Base-by-base conservation (phyloP, 1,140 invertebrate genomes). In the Bombus polaris region DNA sequence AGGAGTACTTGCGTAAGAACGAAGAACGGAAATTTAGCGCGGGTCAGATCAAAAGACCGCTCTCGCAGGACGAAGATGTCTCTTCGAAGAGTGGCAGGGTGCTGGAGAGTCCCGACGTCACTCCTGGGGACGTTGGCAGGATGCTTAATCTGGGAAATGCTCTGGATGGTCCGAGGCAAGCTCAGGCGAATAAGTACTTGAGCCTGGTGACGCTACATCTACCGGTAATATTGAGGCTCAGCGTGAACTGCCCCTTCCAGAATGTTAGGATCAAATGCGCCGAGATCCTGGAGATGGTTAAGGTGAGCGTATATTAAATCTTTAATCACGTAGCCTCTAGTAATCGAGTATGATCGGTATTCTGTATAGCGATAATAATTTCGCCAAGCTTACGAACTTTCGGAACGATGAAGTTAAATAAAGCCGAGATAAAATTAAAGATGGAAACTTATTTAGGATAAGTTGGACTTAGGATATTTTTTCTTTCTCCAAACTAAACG, bases 191-290 rank as follows among this genome's bases (percentile, higher is more conserved):
- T 87, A 95, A 96, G 87, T 96, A 96, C 81, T 91, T 96, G 73
- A 96, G 95, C 76, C 91, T 96, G 87, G 96, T 96, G 65, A 95
- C 95, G 62, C 87, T 96, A 70, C 96, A 96, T 93, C 93, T 96
- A 87, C 96, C 96, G 22, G 96, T 96, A 73, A 96, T 96, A 84
- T 92, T 96, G 37, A 94, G 96, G 86, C 94, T 96, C 76, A 96
- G 96, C 75, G 94, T 96, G 79, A 96, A 96, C 91, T 96, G 96
- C 90, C 96, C 96, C 25, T 96, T 96, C 82, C 93, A 95, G 81
- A 96, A 96, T 87, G 96, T 96, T 59, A 93, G 96, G 76, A 95
- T 95, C 88, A 96, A 96, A 88, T 96, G 96, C 88, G 93, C 95
- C 79, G 95, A 96, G 88, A 96, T 96, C 87, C 93, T 96, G 84